phyloP scores from a whole-genome alignment of 2,797 vertebrate genomes.

The Amniataba percoides region DNA sequence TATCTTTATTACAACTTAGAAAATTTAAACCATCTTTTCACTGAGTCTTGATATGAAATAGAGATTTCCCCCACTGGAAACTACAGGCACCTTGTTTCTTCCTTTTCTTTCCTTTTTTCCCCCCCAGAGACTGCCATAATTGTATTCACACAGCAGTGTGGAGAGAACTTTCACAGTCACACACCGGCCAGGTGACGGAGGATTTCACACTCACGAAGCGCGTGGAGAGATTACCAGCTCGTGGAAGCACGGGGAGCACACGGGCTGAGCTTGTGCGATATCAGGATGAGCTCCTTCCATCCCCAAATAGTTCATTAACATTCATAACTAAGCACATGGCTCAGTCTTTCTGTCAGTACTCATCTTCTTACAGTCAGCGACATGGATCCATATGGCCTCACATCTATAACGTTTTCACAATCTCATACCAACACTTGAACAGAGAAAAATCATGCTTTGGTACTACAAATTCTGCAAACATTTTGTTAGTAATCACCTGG shows the following conservation, averaged over 20 bases:
- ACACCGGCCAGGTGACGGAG: slow-evolving; percentile 44
- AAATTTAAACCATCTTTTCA: slow-evolving; percentile 61
- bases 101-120: background rate
- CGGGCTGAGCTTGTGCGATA: slow-evolving; percentile 47
- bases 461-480: background rate
- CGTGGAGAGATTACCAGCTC: slow-evolving; percentile 16
- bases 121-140: slow-evolving; percentile 30
- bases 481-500: slow-evolving; percentile 8
- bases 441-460: slow-evolving; percentile 19
- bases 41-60: slow-evolving; percentile 63
- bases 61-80: slow-evolving; percentile 49
- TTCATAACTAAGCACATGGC: slow-evolving; percentile 29
- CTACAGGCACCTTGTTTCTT: slow-evolving; percentile 64
- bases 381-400: slow-evolving; percentile 1
- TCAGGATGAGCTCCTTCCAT: slow-evolving; percentile 26
- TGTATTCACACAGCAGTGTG: slow-evolving; percentile 51
- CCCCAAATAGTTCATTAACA: slow-evolving; percentile 28
- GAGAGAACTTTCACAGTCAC: slow-evolving; percentile 49
- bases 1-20: slow-evolving; percentile 69
- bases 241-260: slow-evolving; percentile 30
- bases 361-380: slow-evolving; percentile 7
- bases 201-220: slow-evolving; percentile 35
- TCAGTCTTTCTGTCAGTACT: background rate
- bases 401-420: background rate
- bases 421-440: background rate